Percentiles rank a stretch among this genome's conserved stretches.
Evolutionary conservation across 2,888 invertebrate genomes (phyloP).

Genomic region (Dryobotodes eremita): DNA sequence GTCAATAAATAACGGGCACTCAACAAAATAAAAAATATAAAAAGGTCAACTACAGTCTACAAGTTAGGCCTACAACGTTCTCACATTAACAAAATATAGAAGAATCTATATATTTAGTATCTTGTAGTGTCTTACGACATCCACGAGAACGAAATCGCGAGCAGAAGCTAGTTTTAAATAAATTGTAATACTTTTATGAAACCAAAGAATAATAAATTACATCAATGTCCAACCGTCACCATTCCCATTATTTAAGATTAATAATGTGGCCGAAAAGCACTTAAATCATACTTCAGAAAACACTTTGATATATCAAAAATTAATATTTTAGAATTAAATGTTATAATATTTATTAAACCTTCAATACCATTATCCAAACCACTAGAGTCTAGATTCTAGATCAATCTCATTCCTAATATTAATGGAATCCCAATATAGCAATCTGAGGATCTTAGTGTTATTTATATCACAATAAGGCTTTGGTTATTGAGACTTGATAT

Average conservation of each 20-base stretch:
- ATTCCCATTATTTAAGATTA: background rate
- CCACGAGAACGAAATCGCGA: too few relatives aligned
- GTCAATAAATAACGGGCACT: too few relatives aligned
- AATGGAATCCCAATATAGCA: slow-evolving; percentile 21
- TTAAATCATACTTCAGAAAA: background rate
- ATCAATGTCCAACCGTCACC: background rate
- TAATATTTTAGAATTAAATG: background rate
- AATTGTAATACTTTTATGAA: background rate
- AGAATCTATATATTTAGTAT: too few relatives aligned
- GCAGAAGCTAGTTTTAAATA: too few relatives aligned
- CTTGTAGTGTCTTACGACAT: too few relatives aligned
- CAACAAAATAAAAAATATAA: too few relatives aligned
- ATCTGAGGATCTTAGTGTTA: background rate
- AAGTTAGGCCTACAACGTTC: too few relatives aligned
- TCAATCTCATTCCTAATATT: slow-evolving; percentile 9
- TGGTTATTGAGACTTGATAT: background rate
- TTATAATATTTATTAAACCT: background rate
- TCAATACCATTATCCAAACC: background rate
- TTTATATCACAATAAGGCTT: slow-evolving; percentile 15
- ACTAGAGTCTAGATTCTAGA: background rate
- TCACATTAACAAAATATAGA: too few relatives aligned
- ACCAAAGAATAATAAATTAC: background rate
- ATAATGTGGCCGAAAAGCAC: slow-evolving; percentile 6
- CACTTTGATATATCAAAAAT: background rate
- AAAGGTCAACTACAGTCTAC: too few relatives aligned